phyloP scores from a whole-genome alignment of 2,113 vertebrate species.

The Cryptotis parvus region DNA sequence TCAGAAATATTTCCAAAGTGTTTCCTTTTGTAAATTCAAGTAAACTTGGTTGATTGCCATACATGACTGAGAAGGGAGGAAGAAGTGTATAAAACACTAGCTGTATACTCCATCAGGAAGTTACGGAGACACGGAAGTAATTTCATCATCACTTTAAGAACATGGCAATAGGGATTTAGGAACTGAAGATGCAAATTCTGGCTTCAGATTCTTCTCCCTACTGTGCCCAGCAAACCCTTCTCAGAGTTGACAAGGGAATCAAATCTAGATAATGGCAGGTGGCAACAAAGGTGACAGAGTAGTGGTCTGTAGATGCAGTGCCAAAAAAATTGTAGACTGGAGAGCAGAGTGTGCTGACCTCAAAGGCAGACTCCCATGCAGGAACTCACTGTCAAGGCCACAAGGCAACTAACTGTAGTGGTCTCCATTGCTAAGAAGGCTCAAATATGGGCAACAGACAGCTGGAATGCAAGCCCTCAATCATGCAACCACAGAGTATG shows the following conservation, averaged over 20 bases:
- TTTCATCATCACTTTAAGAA: background rate
- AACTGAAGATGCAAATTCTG: background rate
- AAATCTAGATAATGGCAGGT: background rate
- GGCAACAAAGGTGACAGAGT: background rate
- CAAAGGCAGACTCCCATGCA: accelerated
- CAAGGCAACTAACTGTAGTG: background rate
- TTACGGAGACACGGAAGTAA: background rate
- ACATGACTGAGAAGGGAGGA: slow-evolving; percentile 3
- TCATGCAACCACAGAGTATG: background rate
- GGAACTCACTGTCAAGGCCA: background rate
- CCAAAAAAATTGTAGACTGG: too few relatives aligned
- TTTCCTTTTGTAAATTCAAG: background rate
- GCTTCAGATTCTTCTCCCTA: background rate
- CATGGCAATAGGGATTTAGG: background rate
- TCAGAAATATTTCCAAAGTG: background rate
- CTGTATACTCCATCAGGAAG: background rate
- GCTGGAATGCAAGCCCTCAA: background rate
- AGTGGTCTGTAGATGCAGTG: background rate
- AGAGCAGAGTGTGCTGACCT: background rate
- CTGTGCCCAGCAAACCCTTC: background rate
- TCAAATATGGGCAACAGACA: too few relatives aligned
- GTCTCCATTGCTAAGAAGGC: background rate
- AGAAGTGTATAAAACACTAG: background rate
- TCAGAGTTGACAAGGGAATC: background rate
- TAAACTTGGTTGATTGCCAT: background rate